A percentile compares a stretch with the other conserved stretches of the same genome.
phyloP scores from a whole-genome alignment of 2,113 vertebrate genomes.

The Romanogobio albipinnatus region DNA sequence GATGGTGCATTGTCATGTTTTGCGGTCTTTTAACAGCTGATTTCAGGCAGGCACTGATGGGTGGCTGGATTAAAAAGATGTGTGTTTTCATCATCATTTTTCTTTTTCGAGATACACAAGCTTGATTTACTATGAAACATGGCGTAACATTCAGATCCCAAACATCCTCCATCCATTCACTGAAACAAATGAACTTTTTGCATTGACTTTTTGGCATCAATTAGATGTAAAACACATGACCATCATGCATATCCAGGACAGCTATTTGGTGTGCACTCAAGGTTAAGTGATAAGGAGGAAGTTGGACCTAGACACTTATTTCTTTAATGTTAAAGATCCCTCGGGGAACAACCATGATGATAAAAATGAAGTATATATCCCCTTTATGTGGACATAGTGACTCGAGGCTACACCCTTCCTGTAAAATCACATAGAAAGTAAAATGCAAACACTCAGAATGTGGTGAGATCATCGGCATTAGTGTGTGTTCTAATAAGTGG shows the following conservation, averaged over 20 bases:
- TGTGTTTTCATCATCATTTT: not conserved
- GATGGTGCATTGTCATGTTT: slow-evolving; percentile 8
- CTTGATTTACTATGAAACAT: not conserved
- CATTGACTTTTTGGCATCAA: too few species aligned
- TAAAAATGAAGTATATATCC: not conserved
- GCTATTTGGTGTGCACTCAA: too few species aligned
- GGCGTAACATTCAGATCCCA: not conserved
- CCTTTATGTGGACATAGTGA: not conserved
- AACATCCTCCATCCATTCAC: slow-evolving; percentile 6
- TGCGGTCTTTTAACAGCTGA: not conserved
- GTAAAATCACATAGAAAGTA: not conserved
- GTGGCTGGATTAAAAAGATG: not conserved
- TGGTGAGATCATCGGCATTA: too few species aligned
- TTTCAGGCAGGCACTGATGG: not conserved
- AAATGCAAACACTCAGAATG: not conserved
- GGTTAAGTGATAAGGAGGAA: too few species aligned
- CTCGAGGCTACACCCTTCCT: not conserved
- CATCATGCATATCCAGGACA: too few species aligned
- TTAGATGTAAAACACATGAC: too few species aligned
- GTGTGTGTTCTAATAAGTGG: too few species aligned
- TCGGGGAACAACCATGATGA: not conserved
- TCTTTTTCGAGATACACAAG: not conserved
- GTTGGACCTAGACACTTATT: too few species aligned
- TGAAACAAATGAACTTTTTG: not conserved
- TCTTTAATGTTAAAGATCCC: too few species aligned